phyloP scores from a whole-genome alignment of 2,888 invertebrate species.

The Abscondita cerata region DNA sequence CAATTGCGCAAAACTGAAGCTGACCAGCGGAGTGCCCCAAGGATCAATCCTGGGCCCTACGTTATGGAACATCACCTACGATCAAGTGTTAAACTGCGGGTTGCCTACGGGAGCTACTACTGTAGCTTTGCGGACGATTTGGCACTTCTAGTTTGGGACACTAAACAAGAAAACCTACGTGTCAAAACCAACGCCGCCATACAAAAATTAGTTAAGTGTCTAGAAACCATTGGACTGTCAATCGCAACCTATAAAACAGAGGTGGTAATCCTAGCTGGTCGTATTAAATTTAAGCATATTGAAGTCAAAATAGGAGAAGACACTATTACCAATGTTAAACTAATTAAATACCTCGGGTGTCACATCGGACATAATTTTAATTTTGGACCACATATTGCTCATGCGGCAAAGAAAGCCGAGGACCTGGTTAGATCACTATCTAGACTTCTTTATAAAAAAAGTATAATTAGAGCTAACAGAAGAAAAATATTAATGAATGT shows the following conservation, averaged over 20 bases:
- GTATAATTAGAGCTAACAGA: neutral
- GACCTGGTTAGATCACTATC: neutral
- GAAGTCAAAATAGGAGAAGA: neutral
- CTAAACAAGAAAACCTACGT: neutral
- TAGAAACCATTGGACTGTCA: neutral
- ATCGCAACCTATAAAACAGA: neutral
- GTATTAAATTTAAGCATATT: neutral
- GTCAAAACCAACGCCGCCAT: no score
- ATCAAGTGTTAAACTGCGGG: conserved; percentile 8
- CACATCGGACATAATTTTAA: neutral
- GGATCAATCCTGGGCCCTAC: conserved; percentile 14
- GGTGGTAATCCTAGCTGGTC: neutral
- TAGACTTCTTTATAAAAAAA: neutral
- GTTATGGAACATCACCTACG: conserved; percentile 12
- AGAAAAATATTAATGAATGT: neutral
- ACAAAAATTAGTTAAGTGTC: neutral
- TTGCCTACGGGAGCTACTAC: conserved; percentile 13
- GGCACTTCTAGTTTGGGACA: neutral
- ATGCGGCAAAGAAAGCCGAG: neutral
- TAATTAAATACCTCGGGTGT: neutral
- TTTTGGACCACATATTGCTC: neutral
- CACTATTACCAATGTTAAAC: no score
- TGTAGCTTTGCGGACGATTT: conserved; percentile 22
- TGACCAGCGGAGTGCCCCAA: no score
- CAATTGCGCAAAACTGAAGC: neutral